phyloP scores from a whole-genome alignment of 1,140 invertebrate genomes.

The Zaprionus lachaisei region DNA sequence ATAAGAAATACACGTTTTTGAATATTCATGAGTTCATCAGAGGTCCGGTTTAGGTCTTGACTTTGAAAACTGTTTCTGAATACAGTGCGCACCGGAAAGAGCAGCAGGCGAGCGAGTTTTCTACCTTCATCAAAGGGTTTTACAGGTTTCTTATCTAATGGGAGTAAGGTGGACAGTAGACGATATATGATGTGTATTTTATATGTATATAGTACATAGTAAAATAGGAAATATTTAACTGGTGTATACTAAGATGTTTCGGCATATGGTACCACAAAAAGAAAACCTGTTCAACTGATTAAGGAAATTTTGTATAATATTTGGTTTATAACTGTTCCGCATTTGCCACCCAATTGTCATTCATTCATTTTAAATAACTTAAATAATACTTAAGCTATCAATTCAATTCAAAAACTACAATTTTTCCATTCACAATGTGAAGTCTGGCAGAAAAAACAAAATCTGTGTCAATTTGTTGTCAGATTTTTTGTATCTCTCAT shows the following conservation, averaged over 20 bases:
- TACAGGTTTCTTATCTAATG: neutral
- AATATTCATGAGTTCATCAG: conserved; percentile 60
- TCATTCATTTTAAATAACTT: neutral
- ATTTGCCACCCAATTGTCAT: neutral
- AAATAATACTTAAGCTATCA: neutral
- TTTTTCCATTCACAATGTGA: conserved; percentile 32
- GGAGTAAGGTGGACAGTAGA: neutral
- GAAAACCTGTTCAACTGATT: conserved; percentile 47
- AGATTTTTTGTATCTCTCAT: conserved; percentile 29
- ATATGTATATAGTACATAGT: too few relatives aligned
- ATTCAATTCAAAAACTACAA: conserved; percentile 19
- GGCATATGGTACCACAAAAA: too few relatives aligned
- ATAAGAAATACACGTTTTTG: conserved; percentile 33
- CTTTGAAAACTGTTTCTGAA: conserved; percentile 48
- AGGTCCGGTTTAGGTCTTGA: conserved; percentile 58
- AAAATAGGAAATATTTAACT: too few relatives aligned
- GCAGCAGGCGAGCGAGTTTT: conserved; percentile 44
- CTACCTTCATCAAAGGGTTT: conserved; percentile 5
- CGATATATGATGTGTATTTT: too few relatives aligned
- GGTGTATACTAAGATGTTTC: too few relatives aligned
- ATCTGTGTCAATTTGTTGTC: conserved; percentile 47
- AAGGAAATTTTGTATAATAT: conserved; percentile 7
- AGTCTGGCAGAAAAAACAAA: conserved; percentile 27
- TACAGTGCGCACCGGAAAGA: conserved; percentile 62
- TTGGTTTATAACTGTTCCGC: neutral